Conservation (phyloP, 2,888 invertebrate species). For the Julus scandinavius region DNA sequence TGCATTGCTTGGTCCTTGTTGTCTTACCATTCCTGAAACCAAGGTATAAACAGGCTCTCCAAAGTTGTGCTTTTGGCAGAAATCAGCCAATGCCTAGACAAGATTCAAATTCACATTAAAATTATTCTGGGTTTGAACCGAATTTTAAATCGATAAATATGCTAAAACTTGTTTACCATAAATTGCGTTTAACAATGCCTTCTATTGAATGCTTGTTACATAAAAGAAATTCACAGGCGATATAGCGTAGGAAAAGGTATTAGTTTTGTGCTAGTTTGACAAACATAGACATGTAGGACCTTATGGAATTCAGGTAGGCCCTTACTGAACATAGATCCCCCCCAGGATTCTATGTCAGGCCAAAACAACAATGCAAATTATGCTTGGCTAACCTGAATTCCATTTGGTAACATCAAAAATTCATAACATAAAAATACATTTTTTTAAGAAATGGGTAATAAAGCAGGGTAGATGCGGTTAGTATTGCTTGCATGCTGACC, state of each 20-base stretch:
- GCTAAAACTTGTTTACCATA: background rate
- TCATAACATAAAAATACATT: too few relatives aligned
- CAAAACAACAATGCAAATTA: too few relatives aligned
- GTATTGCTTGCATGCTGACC: constrained; percentile 14
- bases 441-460: too few relatives aligned
- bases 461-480: background rate
- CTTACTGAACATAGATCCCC: too few relatives aligned
- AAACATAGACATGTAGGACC: background rate
- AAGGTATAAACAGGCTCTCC: constrained; percentile 56
- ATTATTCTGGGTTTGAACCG: background rate
- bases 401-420: too few relatives aligned
- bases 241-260: background rate
- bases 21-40: background rate
- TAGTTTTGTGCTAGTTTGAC: background rate
- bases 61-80: constrained; percentile 55
- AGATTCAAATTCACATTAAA: background rate
- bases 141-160: constrained; percentile 4
- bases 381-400: too few relatives aligned
- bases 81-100: constrained; percentile 55
- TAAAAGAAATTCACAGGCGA: background rate
- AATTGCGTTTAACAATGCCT: background rate
- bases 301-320: background rate
- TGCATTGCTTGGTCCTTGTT: background rate
- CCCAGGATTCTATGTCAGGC: too few relatives aligned
- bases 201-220: background rate